Evolutionary conservation across 2,797 vertebrate genomes (phyloP).

Genomic region (Phrynocephalus guinanensis): DNA sequence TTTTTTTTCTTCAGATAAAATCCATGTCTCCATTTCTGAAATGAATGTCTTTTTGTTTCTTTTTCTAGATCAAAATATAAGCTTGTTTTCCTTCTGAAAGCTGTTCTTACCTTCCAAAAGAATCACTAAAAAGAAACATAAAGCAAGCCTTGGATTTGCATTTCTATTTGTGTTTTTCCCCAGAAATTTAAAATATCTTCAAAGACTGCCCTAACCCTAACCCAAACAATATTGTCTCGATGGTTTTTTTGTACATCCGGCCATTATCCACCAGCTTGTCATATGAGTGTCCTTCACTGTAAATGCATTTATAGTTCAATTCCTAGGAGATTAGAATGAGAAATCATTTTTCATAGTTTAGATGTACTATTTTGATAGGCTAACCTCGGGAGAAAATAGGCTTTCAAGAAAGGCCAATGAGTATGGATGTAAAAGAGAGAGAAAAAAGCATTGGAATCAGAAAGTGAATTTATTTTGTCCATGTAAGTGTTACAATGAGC

Average conservation of each 20-base stretch:
- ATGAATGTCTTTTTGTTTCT: neutral
- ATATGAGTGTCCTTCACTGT: slow-evolving; percentile 41
- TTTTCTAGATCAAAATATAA: neutral
- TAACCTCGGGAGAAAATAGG: slow-evolving; percentile 27
- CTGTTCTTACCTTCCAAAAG: neutral
- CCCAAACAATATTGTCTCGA: slow-evolving; percentile 39
- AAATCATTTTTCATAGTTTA: slow-evolving; percentile 63
- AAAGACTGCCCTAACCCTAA: slow-evolving; percentile 6
- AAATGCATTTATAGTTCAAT: slow-evolving; percentile 59
- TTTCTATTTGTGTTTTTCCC: neutral
- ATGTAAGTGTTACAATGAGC: neutral
- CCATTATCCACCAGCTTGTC: slow-evolving; percentile 44
- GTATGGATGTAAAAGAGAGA: neutral
- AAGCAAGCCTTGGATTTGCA: neutral
- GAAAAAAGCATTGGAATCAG: slow-evolving; percentile 12
- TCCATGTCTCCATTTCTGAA: neutral
- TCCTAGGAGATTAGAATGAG: slow-evolving; percentile 45
- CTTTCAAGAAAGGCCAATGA: slow-evolving; percentile 57
- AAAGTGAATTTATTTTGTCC: neutral
- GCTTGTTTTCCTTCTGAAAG: neutral
- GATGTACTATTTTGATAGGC: slow-evolving; percentile 58
- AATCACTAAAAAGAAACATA: neutral
- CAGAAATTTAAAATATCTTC: neutral
- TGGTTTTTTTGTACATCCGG: slow-evolving; percentile 50
- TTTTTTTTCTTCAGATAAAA: neutral